Conservation (phyloP, 2,113 vertebrate species). For the Neolamprologus sp. region DNA sequence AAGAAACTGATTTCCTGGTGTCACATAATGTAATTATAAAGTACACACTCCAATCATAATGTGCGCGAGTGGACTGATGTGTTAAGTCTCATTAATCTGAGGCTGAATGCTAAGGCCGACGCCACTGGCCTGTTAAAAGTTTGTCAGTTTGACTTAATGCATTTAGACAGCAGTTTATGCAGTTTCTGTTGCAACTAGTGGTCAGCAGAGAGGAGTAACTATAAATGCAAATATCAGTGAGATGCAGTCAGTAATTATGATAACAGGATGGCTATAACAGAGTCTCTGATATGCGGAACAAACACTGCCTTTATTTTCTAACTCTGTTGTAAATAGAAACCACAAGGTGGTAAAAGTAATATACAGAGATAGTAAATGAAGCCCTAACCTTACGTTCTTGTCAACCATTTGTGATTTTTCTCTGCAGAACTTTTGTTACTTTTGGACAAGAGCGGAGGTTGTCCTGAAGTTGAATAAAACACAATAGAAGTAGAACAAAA, state of each 20-base stretch:
- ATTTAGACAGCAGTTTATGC: not conserved
- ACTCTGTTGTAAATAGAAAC: not conserved
- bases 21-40: conserved; percentile 42
- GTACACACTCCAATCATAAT: conserved; percentile 10
- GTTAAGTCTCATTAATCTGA: conserved; percentile 16
- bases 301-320: not conserved
- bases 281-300: not conserved
- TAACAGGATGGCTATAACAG: not conserved
- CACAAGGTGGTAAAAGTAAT: not conserved
- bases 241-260: not conserved
- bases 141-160: not conserved
- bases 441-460: not conserved
- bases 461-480: not conserved
- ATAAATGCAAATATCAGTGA: not conserved
- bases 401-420: not conserved
- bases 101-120: not conserved
- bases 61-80: conserved; percentile 6
- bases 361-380: conserved; percentile 16
- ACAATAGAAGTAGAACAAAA: not conserved
- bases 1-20: conserved; percentile 50
- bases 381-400: not conserved
- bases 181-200: not conserved
- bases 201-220: not conserved
- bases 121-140: not conserved
- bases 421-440: not conserved